Base-by-base conservation (phyloP, 2,888 invertebrate species). In the Amphipyra tragopoginis region DNA sequence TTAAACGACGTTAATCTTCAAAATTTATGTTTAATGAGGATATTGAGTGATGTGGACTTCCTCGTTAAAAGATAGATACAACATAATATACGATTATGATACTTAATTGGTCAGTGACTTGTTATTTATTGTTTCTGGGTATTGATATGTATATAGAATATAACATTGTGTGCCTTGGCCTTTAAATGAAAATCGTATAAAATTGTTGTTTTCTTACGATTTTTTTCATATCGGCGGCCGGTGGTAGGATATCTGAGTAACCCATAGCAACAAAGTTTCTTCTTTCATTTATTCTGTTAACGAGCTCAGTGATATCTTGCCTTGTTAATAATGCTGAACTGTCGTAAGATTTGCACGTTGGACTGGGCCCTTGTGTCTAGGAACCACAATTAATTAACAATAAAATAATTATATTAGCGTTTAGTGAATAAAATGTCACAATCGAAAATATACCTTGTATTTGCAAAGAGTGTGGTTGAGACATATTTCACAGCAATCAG, bases 141-240 rank as follows among this genome's bases (percentile, higher is more conserved):
- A 21, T 21, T 21, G 3, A 21, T 21, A 21, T 21, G 3, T 21
- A 3, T 21, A 21, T 3, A 21, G 2, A 21, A 21, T 21, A 21
- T 2, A 21, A 21, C 21, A 3, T 3, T 21, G 36, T 36, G 9
- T 36, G 36, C 6, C 3, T 36, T 33, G 33, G 7, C 33, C 33
- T 33, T 4, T 8, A 8, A 6, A 33, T 33, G 33, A 33, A 33
- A 33, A 10, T 36, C 36, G 11, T 10, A 36, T 29, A n/a, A 29
- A 40, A 2, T 5, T 29, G 1, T 21, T 26, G 6, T 45, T 40
- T 47, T 72, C 89, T 82, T 70, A 94, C 93, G 58, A 93, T 80
- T 88, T 90, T 91, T 53, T 84, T 90, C 93, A 94, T 94, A 71
- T 94, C 92, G 14, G 93, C 93, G 11, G 93, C 93, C 45, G 84